Evolutionary conservation across 1,140 invertebrate species (phyloP).

Genomic region (Amyelois transitella): DNA sequence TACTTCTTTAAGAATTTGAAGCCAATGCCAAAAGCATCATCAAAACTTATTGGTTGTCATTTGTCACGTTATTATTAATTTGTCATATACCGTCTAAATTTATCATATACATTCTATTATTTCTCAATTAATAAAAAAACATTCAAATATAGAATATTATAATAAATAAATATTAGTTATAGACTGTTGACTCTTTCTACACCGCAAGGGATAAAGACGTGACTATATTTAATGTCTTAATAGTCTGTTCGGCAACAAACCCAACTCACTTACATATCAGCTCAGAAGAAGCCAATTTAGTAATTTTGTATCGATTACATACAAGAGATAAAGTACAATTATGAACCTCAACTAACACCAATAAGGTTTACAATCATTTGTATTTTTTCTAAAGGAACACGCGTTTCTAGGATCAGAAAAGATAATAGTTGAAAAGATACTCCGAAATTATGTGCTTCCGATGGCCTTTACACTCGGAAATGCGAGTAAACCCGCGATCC

Average conservation of each 20-base stretch:
- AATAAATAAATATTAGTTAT: no score
- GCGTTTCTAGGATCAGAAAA: conserved; percentile 57
- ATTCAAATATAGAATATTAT: no score
- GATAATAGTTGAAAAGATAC: conserved; percentile 57
- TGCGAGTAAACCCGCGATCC: conserved; percentile 9
- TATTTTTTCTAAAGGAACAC: conserved; percentile 26
- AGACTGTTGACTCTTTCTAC: no score
- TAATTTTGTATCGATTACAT: not conserved
- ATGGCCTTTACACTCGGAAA: conserved; percentile 57
- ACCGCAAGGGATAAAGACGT: no score
- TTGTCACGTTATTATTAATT: no score
- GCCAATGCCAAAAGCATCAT: no score
- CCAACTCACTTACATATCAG: not conserved
- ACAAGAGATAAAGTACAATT: conserved; percentile 5
- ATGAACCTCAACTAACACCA: not conserved
- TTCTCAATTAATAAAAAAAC: no score
- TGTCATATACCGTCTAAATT: no score
- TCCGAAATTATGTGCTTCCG: conserved; percentile 59
- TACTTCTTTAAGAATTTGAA: not conserved
- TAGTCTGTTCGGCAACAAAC: not conserved
- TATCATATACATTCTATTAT: no score
- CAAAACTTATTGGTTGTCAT: no score
- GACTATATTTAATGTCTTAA: no score
- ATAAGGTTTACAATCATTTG: conserved; percentile 14
- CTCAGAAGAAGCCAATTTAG: not conserved